Base-by-base conservation (phyloP, 1,140 invertebrate genomes). In the Prorops nasuta region DNA sequence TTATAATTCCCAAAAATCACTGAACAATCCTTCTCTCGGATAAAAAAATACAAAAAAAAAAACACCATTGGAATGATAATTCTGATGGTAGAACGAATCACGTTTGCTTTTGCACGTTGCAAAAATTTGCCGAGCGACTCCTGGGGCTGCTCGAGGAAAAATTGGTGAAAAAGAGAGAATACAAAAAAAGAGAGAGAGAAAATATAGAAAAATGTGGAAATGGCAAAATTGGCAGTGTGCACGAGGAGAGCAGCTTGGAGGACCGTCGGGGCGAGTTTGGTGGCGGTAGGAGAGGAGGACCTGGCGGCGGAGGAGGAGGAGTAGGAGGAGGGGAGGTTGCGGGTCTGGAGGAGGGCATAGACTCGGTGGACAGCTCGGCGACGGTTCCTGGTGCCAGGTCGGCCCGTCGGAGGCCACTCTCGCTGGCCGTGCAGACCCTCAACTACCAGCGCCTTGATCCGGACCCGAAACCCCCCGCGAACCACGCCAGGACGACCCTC, bases 381-480 rank as follows among this genome's bases (percentile, higher is more conserved):
- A 59, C 56, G 61, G 59, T 70, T 45, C 59, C 64, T 40, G 62
- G 64, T 52, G 57, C 51, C 50, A 60, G 58, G 47, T 51, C 65
- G 31, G 63, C 44, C 40, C 63, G 66, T 37, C 71, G 70, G n/a
- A 67, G 74, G 53, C 73, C 73, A 19, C 60, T 74, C 28, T 76
- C 74, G 3, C 47, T 77, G 31, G 72, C 74, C 20, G 73, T 77
- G 18, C 74, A 77, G 46, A 71, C 74, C 0, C 60, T 77, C 16
- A 72, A 76, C 58, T 76, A 75, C 47, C 74, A 74, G 12, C 72
- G 66, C 14, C 56, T 75, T 31, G 72, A 74, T 43, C 67, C 71
- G 15, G 67, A 74, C 1, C 19, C 24, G 10, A 16, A 22, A 15
- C 38, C 14, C 19, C 31, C 37, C 19, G 42, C 45, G n/a, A 56